These are phyloP conservation scores for Drosophila kepulauana DNA, from an alignment of 1,140 invertebrate genomes.

Conservation along the genomic window DNA sequence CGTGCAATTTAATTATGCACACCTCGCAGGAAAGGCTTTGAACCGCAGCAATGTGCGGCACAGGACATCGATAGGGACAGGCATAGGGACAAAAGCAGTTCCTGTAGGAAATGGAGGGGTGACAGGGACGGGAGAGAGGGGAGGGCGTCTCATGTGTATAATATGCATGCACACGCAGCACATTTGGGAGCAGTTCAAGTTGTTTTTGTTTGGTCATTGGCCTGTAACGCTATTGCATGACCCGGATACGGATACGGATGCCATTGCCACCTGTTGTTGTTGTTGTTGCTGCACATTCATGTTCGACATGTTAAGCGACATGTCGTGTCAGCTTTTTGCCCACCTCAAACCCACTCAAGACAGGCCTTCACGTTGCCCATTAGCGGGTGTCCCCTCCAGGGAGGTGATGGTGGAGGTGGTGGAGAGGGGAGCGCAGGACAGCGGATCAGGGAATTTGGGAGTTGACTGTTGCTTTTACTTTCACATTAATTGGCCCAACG, in stretches of 20 bases:
- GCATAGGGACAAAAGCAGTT: neutral
- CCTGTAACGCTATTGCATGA: slow-evolving; percentile 55
- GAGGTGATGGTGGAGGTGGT: slow-evolving; percentile 11
- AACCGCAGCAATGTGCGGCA: slow-evolving; percentile 6
- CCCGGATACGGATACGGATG: slow-evolving; percentile 48
- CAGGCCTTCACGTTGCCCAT: slow-evolving; percentile 42
- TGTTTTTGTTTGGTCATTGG: slow-evolving; percentile 51
- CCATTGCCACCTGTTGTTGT: slow-evolving; percentile 66
- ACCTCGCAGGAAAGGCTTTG: slow-evolving; percentile 21
- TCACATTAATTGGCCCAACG: slow-evolving; percentile 60
- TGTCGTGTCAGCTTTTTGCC: slow-evolving; percentile 61
- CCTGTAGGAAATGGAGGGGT: neutral
- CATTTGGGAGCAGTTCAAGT: slow-evolving; percentile 72
- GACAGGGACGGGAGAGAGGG: neutral
- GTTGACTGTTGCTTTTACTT: slow-evolving; percentile 56
- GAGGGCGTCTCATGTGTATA: slow-evolving; percentile 39
- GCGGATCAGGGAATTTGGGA: neutral
- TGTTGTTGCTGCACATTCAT: slow-evolving; percentile 65
- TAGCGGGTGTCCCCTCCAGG: slow-evolving; percentile 41
- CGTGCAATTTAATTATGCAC: slow-evolving; percentile 57
- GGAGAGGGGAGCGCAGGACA: neutral
- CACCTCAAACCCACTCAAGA: slow-evolving; percentile 40
- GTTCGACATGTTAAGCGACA: slow-evolving; percentile 75
- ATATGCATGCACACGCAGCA: slow-evolving; percentile 76
- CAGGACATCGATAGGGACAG: slow-evolving; percentile 16